Evolutionary conservation across 1,140 invertebrate genomes (phyloP).

Genomic region (Hestina assimilis): DNA sequence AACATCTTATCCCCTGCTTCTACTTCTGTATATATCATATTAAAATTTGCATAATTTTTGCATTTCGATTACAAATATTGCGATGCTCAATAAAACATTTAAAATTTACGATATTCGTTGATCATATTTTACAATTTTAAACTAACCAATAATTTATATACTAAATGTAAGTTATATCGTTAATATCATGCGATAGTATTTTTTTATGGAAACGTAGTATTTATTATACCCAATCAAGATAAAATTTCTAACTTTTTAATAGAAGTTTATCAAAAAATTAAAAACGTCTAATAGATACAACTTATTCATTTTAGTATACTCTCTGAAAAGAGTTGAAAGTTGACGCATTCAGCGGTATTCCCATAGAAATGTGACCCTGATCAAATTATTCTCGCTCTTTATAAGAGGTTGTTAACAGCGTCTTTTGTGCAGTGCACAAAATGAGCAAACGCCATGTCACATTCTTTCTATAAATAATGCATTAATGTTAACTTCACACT

Average conservation of each 20-base stretch:
- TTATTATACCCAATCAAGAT: no score
- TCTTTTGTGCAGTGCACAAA: slow-evolving; percentile 69
- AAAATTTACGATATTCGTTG: background rate
- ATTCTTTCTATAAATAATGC: slow-evolving; percentile 60
- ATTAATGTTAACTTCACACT: slow-evolving; percentile 70
- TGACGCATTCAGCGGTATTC: slow-evolving; percentile 42
- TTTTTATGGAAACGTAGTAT: no score
- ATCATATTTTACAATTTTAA: background rate
- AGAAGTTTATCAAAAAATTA: no score
- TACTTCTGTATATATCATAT: slow-evolving; percentile 46
- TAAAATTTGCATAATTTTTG: slow-evolving; percentile 59
- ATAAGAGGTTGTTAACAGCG: slow-evolving; percentile 76
- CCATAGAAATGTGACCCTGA: slow-evolving; percentile 74
- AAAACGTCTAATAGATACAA: no score
- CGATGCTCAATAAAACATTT: background rate
- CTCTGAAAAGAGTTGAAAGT: slow-evolving; percentile 20
- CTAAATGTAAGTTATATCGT: no score
- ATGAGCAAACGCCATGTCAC: slow-evolving; percentile 71
- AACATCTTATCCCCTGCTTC: slow-evolving; percentile 38
- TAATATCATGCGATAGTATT: no score
- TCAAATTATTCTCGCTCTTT: slow-evolving; percentile 76
- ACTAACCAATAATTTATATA: no score
- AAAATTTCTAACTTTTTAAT: no score
- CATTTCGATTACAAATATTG: slow-evolving; percentile 25
- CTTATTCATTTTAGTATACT: no score